Evolutionary conservation across 92 coral and sea anemone genomes (phyloP), one percentile per base, ranked within the genome.

Genomic region (Blastomussa wellsi): DNA sequence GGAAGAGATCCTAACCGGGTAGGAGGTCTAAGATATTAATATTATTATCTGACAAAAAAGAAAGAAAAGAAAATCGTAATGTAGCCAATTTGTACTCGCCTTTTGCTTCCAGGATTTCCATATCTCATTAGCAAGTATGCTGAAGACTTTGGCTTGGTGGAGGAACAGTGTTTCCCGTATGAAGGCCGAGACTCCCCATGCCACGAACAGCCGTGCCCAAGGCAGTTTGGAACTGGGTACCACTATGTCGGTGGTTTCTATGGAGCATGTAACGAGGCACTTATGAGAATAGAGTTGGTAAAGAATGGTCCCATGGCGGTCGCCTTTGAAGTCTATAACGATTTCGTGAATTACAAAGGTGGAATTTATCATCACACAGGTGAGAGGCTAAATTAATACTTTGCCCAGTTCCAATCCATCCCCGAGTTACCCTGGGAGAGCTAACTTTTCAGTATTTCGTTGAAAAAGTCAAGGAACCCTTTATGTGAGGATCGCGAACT

Each of bases 181-280:
- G 71, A 89, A 70, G 95, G 87, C 47, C 12, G 49, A 37, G 95
- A 92, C 36, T 55, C 73, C 6, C 88, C 67, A 0, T 92, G 95
- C 53, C 44, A 87, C 15, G 88, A 84, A 72, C 36, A 87, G 62
- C 35, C 84, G 38, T 92, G 95, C 52, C 60, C 35, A 10, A 88
- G 91, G 38, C 91, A 82, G 53, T 89, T 76, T 86, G 91, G 95
- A 55, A 83, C 76, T 33, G 87, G 79, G 17, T 92, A 89, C 79
- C 87, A 69, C 64, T 92, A 92, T 68, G 83, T 92, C 69, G 95
- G 95, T n/a, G 95, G 95, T 36, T 92, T 92, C 79, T 92, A 89
- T 51, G 95, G 95, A 41, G 95, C 89, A 47, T 92, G 95, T 79
- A 92, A 86, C 36, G 95, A 92, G 70, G 90, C 71, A 44, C 60